Conservation (phyloP, 2,888 invertebrate species). For the Trichacis sp. region DNA sequence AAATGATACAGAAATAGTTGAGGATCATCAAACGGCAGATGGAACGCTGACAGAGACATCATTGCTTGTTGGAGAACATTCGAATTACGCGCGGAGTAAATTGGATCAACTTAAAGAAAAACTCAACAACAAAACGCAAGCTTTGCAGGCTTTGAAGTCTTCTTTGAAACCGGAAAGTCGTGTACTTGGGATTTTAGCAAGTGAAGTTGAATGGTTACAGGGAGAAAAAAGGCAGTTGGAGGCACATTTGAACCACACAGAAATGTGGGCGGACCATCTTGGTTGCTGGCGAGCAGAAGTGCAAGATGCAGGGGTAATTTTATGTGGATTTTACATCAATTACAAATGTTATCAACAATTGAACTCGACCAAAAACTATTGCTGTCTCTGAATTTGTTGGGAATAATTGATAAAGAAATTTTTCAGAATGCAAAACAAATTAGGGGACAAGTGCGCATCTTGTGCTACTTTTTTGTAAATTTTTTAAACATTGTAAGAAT, state of each 20-base stretch:
- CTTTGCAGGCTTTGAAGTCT: conserved; percentile 84
- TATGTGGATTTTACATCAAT: background rate
- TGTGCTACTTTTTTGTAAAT: too few relatives aligned
- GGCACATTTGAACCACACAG: conserved; percentile 86
- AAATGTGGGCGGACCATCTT: conserved; percentile 90
- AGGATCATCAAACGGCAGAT: conserved; percentile 57
- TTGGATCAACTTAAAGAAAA: conserved; percentile 87
- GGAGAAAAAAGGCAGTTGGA: conserved; percentile 85
- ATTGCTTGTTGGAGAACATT: conserved; percentile 83
- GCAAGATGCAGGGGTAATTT: conserved; percentile 83
- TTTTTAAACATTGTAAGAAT: too few relatives aligned
- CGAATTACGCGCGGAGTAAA: conserved; percentile 84
- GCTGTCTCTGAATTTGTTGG: too few relatives aligned
- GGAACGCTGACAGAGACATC: conserved; percentile 59
- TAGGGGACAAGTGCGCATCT: too few relatives aligned
- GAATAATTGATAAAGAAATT: conserved; percentile 11
- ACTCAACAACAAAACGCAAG: conserved; percentile 85
- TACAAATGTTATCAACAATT: too few relatives aligned
- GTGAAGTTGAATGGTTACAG: conserved; percentile 86
- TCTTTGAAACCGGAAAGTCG: conserved; percentile 87
- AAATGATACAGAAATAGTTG: conserved; percentile 56
- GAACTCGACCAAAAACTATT: too few relatives aligned
- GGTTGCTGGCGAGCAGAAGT: conserved; percentile 90
- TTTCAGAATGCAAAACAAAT: too few relatives aligned
- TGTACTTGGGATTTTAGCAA: conserved; percentile 82